phyloP scores from a whole-genome alignment of 2,113 vertebrate genomes.

The Glaucomys volans region DNA sequence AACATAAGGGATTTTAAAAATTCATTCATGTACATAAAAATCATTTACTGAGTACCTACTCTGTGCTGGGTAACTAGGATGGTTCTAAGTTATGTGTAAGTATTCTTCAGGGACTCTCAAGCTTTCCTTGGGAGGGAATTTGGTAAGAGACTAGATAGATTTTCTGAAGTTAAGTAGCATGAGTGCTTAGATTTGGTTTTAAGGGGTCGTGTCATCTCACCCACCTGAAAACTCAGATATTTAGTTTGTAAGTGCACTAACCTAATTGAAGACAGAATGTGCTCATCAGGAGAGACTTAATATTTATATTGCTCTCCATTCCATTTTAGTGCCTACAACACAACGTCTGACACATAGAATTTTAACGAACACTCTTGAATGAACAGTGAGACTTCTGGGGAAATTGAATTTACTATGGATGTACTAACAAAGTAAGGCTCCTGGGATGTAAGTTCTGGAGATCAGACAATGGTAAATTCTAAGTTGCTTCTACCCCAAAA shows the following conservation, averaged over 20 bases:
- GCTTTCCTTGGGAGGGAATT: neutral
- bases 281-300: neutral
- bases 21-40: neutral
- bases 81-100: neutral
- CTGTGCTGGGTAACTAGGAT: neutral
- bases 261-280: conserved; percentile 12
- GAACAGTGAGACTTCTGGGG: neutral
- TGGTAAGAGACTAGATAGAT: conserved; percentile 10
- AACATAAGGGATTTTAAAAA: conserved; percentile 28
- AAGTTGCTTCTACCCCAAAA: neutral
- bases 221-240: conserved; percentile 8
- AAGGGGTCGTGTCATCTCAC: neutral
- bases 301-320: neutral
- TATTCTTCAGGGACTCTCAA: conserved; percentile 16
- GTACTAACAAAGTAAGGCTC: conserved; percentile 41
- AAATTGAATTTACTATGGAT: conserved; percentile 23
- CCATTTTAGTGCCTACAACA: conserved; percentile 3
- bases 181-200: neutral
- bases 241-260: conserved; percentile 3
- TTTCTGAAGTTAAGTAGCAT: conserved; percentile 10
- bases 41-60: conserved; percentile 20
- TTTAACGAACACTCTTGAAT: neutral
- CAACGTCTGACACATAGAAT: neutral
- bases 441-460: neutral
- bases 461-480: neutral